Evolutionary conservation across 2,888 invertebrate species (phyloP).

Genomic region (Tinea trinotella): DNA sequence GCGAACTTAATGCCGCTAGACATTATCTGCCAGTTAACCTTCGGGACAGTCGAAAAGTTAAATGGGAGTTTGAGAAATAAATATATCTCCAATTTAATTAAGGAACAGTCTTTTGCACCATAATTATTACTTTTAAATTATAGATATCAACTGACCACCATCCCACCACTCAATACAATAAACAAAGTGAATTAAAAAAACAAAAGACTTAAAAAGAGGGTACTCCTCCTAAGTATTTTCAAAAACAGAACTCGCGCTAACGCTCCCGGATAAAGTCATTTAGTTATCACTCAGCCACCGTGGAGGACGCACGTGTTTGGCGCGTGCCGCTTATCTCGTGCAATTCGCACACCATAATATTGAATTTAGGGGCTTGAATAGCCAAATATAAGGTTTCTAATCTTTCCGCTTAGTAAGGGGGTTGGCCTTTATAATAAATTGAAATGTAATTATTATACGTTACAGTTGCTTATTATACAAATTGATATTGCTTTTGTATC

Average conservation of each 20-base stretch:
- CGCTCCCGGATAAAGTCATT: conserved; percentile 17
- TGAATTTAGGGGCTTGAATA: conserved; percentile 16
- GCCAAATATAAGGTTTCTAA: conserved; percentile 10
- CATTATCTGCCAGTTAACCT: too few relatives aligned
- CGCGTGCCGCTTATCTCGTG: conserved; percentile 15
- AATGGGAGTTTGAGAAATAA: too few relatives aligned
- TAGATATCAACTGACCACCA: too few relatives aligned
- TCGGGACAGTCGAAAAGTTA: too few relatives aligned
- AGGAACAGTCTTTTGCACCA: too few relatives aligned
- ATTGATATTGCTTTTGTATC: too few relatives aligned
- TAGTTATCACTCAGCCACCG: conserved; percentile 17
- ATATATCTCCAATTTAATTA: too few relatives aligned
- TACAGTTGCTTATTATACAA: too few relatives aligned
- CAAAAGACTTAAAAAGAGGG: conserved; percentile 2
- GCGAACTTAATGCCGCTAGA: too few relatives aligned
- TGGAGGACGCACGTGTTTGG: conserved; percentile 15
- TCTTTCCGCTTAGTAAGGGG: too few relatives aligned
- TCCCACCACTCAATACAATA: too few relatives aligned
- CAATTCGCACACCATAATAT: conserved; percentile 21
- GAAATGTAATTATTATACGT: not conserved
- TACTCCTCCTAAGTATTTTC: not conserved
- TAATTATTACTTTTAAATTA: too few relatives aligned
- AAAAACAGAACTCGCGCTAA: conserved; percentile 13
- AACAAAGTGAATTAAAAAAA: not conserved
- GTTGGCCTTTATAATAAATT: not conserved